Evolutionary conservation across 1,140 invertebrate species (phyloP), one percentile per base, ranked within the genome.

Genomic region (Drosophila rufa): DNA sequence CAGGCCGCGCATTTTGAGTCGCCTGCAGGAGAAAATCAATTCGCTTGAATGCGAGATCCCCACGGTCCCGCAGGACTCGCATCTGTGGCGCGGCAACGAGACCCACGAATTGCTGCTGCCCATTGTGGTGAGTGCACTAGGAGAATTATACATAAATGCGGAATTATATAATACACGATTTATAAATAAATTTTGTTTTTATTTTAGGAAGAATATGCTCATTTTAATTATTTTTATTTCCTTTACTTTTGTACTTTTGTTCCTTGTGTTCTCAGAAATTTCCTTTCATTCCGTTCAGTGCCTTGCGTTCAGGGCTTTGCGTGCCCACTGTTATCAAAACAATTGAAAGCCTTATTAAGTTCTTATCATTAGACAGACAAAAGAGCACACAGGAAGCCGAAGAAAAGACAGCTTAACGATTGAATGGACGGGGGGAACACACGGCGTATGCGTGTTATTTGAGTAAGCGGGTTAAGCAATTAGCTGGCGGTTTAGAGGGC

Each of bases 41-140:
- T 93, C 94, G 15, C 91, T 95, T 64, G 94, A 95, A 80, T 95
- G 95, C 81, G 94, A 95, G 85, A 93, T 95, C 76, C 94, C 94
- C 45, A 93, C 94, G 50, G 85, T 95, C 70, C 95, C 95, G 42
- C 93, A 93, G 59, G 94, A 95, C 67, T 95, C 95, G 7, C 94
- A 94, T 62, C 91, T 95, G 61, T 95, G 95, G 95, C 93, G 95
- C 33, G 95, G 95, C 76, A 95, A 95, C 78, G 95, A 95, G 83
- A 95, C 95, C 14, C 95, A 95, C 71, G 95, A 95, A 79, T 93
- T 95, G 65, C 94, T 94, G 76, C 92, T 95, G 42, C 95, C 95
- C 19, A 93, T 94, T 82, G 94, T 94, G 94, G 95, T 95, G 93
- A 95, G 94, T 94, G 30, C 43, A 68, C 48, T 67, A 6, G 4